phyloP scores from a whole-genome alignment of 2,888 invertebrate species.

The Lacanobia oleracea region DNA sequence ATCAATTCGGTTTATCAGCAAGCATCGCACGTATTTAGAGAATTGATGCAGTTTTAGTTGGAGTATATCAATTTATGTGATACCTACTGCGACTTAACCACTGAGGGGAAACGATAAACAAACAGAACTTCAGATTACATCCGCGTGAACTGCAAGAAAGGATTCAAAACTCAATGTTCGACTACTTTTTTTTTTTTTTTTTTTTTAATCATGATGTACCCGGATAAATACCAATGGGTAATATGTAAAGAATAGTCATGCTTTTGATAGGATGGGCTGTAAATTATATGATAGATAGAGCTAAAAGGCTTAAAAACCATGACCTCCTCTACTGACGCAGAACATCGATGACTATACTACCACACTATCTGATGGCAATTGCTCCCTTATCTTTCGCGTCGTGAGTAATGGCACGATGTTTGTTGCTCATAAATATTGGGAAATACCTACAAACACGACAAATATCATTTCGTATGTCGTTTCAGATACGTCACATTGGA shows the following conservation, averaged over 20 bases:
- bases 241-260: too few relatives aligned
- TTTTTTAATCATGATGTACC: too few relatives aligned
- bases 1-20: background rate
- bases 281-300: background rate
- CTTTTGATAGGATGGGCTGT: background rate
- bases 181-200: too few relatives aligned
- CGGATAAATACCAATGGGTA: background rate
- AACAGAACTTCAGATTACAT: background rate
- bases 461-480: conserved; percentile 37
- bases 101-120: background rate
- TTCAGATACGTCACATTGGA: conserved; percentile 89
- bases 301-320: conserved; percentile 1
- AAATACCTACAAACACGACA: conserved; percentile 4
- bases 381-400: conserved; percentile 25
- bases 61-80: too few relatives aligned
- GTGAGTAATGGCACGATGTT: conserved; percentile 20
- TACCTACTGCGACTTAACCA: background rate
- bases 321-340: conserved; percentile 17
- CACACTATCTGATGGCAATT: conserved; percentile 32
- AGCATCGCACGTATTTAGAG: background rate
- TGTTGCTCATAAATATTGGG: conserved; percentile 35
- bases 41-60: background rate
- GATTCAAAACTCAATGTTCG: background rate
- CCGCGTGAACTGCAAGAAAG: background rate
- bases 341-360: conserved; percentile 31